Base-by-base conservation (phyloP, 2,888 invertebrate species). In the Lapara coniferarum region DNA sequence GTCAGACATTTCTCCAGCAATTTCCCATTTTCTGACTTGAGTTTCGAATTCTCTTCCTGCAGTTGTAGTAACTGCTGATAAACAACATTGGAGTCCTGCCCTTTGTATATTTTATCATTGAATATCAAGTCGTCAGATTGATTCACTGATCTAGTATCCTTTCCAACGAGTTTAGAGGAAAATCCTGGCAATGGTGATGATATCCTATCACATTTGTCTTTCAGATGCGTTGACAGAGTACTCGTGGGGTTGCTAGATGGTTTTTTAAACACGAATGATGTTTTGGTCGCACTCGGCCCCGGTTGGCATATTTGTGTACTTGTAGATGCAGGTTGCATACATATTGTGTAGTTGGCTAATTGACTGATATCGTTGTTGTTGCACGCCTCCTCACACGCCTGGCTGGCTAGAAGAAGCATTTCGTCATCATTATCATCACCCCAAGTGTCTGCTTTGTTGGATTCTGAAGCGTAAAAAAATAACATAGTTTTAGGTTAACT, bases 361-460 rank as follows among this genome's bases (percentile, higher is more conserved):
- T 79, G 75, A 71, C 85, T 83, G 56, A 76, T 72, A 57, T 86
- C 82, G 53, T 82, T 83, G 55, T 19, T 46, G 76, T 72, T 84
- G 73, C 85, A 90, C 0, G 84, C 91, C 44, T 92, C 83, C 71
- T 94, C 94, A 72, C 91, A 93, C 0, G 88, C 94, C 74, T 94
- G 94, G 71, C 93, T 94, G 0, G 92, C 94, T 75, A 93, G 80
- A 12, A 94, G 82, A 0, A 94, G 81, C 52, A 94, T 90, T 77
- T 93, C 92, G 58, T 94, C 93, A 44, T 94, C 93, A 78, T 88
- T 89, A 56, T 93, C 94, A 71, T 94, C 93, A 13, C 91, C 94
- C 94, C 94, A 94, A 67, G 78, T 86, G 69, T 89, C 85, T 49
- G 74, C 73, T 70, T 78, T 76, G 16, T 80, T 77, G 5, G 72